Conservation (phyloP, 2,888 invertebrate species). For the Embidobia sp. region DNA sequence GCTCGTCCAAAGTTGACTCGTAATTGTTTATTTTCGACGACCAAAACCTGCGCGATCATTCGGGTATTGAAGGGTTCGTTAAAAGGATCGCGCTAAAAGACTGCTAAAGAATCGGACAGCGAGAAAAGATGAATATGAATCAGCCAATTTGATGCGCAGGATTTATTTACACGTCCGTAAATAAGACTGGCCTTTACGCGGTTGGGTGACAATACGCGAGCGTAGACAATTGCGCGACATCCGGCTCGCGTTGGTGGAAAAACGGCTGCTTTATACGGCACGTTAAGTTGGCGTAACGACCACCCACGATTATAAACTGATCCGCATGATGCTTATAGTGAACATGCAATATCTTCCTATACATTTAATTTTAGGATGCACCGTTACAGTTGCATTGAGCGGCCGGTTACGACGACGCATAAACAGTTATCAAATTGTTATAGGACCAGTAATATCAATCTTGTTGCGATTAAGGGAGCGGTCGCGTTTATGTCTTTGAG, state of each 20-base stretch:
- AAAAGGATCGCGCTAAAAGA: no score
- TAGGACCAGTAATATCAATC: constrained; percentile 19
- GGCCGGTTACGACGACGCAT: not conserved
- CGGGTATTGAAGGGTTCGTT: no score
- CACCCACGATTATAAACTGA: constrained; percentile 73
- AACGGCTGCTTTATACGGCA: constrained; percentile 76
- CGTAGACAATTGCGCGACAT: constrained; percentile 73
- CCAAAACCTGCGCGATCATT: no score
- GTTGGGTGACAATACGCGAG: constrained; percentile 66
- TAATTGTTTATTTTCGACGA: no score
- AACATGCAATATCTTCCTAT: constrained; percentile 54
- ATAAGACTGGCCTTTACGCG: constrained; percentile 7
- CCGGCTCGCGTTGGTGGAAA: constrained; percentile 71
- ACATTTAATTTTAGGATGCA: constrained; percentile 57
- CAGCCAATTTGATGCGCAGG: no score
- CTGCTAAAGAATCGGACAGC: no score
- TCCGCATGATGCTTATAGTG: constrained; percentile 42
- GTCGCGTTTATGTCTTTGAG: no score
- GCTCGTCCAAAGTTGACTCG: no score
- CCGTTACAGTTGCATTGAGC: constrained; percentile 53
- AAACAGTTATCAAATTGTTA: constrained; percentile 51
- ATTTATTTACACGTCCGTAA: no score
- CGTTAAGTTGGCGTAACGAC: constrained; percentile 74
- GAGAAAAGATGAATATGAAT: no score
- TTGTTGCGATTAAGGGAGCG: constrained; percentile 24